Percentiles rank a stretch among this genome's conserved stretches.
Evolutionary conservation across 2,113 vertebrate species (phyloP).

Genomic region (Plecturocebus donacophilus): DNA sequence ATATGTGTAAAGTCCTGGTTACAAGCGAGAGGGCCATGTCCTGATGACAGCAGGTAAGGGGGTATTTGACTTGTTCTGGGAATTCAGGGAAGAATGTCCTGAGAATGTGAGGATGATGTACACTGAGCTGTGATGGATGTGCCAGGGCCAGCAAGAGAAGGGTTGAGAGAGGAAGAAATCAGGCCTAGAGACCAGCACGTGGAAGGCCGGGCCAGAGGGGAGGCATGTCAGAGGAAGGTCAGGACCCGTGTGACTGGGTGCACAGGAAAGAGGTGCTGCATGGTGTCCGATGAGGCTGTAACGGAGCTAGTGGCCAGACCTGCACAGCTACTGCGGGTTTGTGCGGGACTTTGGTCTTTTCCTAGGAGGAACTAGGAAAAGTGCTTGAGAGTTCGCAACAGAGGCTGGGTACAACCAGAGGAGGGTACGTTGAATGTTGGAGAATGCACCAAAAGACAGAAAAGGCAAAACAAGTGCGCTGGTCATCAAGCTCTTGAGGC

Average conservation of each 20-base stretch:
- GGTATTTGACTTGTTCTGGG: not conserved
- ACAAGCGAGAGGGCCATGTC: rapidly evolving
- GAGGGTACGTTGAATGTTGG: rapidly evolving
- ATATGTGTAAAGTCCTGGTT: not conserved
- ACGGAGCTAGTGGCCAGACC: not conserved
- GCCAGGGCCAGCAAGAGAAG: not conserved
- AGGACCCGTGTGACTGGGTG: rapidly evolving
- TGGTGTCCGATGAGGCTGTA: rapidly evolving
- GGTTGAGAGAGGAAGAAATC: not conserved
- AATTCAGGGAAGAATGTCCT: too few relatives aligned
- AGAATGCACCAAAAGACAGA: rapidly evolving
- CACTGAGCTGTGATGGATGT: rapidly evolving
- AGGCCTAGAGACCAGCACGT: not conserved
- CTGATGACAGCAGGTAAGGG: rapidly evolving
- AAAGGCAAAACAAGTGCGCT: not conserved
- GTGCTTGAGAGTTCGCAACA: rapidly evolving
- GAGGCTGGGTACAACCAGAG: rapidly evolving
- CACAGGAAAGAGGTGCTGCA: rapidly evolving
- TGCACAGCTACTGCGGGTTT: rapidly evolving
- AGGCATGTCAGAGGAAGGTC: rapidly evolving
- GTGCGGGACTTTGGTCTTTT: rapidly evolving
- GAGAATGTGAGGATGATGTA: not conserved
- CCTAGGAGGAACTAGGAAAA: not conserved
- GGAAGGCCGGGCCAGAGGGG: too few relatives aligned
- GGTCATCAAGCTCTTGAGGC: not conserved